Conservation (phyloP, 2,113 vertebrate genomes). For the Lanius collurio region DNA sequence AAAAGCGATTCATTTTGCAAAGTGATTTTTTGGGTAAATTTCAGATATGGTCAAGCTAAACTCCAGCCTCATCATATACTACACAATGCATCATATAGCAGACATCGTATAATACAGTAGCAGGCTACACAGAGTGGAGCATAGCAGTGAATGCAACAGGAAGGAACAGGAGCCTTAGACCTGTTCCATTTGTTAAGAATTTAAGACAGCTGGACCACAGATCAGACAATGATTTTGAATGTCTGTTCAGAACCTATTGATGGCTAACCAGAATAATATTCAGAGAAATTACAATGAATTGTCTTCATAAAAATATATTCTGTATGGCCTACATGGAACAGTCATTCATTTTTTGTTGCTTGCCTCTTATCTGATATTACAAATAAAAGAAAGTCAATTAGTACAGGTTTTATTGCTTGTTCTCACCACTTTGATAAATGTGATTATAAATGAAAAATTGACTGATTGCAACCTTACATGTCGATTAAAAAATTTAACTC, state of each 20-base stretch:
- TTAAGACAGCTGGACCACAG: not conserved
- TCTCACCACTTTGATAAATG: not conserved
- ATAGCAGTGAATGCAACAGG: not conserved
- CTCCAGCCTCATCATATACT: not conserved
- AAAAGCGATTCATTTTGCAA: not conserved
- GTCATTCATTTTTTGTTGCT: not conserved
- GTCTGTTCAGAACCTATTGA: not conserved
- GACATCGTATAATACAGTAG: not conserved
- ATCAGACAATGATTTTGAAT: not conserved
- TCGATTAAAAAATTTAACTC: slow-evolving; percentile 10
- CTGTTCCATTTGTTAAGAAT: not conserved
- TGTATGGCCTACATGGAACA: not conserved
- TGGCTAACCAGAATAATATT: not conserved
- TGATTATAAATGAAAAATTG: slow-evolving; percentile 5
- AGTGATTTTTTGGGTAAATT: not conserved
- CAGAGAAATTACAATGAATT: not conserved
- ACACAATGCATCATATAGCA: not conserved
- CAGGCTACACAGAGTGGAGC: not conserved
- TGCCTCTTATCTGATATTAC: not conserved
- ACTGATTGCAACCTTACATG: not conserved
- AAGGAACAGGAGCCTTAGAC: not conserved
- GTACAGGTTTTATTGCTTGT: not conserved
- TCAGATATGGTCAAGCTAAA: not conserved
- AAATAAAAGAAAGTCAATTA: slow-evolving; percentile 22
- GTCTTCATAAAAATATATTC: not conserved